Evolutionary conservation across 2,797 vertebrate species (phyloP), one percentile per base, ranked within the genome.

Genomic region (Spheniscus humboldti): DNA sequence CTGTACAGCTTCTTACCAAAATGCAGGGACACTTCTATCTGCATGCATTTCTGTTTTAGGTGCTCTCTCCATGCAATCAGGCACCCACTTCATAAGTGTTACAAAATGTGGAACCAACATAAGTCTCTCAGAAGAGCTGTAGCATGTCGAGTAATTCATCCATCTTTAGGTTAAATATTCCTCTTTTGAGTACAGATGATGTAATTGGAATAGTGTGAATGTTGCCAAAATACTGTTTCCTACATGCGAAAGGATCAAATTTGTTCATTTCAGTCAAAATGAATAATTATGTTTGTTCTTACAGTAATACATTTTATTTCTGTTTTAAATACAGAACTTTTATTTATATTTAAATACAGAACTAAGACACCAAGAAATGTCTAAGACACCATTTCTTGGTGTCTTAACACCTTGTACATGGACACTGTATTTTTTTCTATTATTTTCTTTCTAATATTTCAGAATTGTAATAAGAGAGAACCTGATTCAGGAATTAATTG

Each of bases 91-190:
- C 1, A 0, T 27, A 27, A 27, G 13, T 74, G 33, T 55, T 35
- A 39, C 10, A 41, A 39, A 64, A 68, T 0, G 2, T 24, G 31
- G 41, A 75, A 41, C n/a, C 43, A n/a, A 0, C 2, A 0, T 1
- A 60, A 10, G 7, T 56, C 55, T 43, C 41, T 31, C 30, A 53
- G 63, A 56, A 92, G 33, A 56, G 28, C n/a, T 75, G 22, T 47
- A 63, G 28, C 25, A 6, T 10, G 6, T 68, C 0, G 2, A 47
- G 35, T 55, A 79, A 60, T 86, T 82, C 1, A 37, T 59, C 52
- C 14, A 28, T 77, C 24, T 52, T 48, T 67, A 45, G 43, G 20
- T 55, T 47, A 75, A 78, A 75, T 68, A 35, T 53, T 92, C 15
- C 28, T 62, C 35, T 71, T 88, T 47, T 81, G 35, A 85, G 62